A percentile compares a stretch with the other conserved stretches of the same genome.
Evolutionary conservation across 2,113 vertebrate species (phyloP).

Genomic region (Syngnathoides biaculeatus): DNA sequence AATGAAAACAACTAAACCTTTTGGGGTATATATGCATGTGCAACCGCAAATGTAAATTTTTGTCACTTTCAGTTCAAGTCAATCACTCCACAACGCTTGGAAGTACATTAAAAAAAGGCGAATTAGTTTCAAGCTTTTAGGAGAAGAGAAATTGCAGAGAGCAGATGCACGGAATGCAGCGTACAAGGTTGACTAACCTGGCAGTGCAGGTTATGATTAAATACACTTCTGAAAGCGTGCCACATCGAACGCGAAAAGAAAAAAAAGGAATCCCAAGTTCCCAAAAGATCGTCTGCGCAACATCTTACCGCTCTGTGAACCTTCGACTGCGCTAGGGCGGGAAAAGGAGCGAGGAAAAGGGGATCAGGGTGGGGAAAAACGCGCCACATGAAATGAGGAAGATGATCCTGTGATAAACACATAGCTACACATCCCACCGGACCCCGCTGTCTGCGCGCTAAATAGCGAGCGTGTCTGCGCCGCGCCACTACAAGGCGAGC

Average conservation of each 20-base stretch:
- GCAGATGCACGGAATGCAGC: background rate
- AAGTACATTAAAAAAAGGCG: too few relatives aligned
- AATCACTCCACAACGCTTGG: too few relatives aligned
- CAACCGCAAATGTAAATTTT: too few relatives aligned
- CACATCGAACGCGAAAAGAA: constrained; percentile 27
- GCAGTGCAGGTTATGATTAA: constrained; percentile 44
- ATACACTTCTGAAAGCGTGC: constrained; percentile 44
- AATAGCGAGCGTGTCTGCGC: constrained; percentile 70
- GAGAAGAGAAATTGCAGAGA: background rate
- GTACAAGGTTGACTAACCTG: background rate
- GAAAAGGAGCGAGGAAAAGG: constrained; percentile 25
- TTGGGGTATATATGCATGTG: too few relatives aligned
- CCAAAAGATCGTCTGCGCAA: constrained; percentile 30
- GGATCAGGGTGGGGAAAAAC: constrained; percentile 21
- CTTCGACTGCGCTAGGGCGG: constrained; percentile 51
- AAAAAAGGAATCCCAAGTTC: constrained; percentile 27
- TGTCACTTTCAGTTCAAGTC: too few relatives aligned
- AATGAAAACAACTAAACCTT: too few relatives aligned
- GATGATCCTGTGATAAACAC: constrained; percentile 76
- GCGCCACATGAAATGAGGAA: constrained; percentile 58
- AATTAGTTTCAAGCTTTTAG: too few relatives aligned
- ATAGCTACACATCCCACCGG: constrained; percentile 74
- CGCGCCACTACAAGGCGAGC: constrained; percentile 69
- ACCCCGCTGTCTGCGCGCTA: constrained; percentile 68
- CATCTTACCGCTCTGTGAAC: constrained; percentile 55